Evolutionary conservation across 2,888 invertebrate species (phyloP).

Genomic region (Rhingia rostrata): DNA sequence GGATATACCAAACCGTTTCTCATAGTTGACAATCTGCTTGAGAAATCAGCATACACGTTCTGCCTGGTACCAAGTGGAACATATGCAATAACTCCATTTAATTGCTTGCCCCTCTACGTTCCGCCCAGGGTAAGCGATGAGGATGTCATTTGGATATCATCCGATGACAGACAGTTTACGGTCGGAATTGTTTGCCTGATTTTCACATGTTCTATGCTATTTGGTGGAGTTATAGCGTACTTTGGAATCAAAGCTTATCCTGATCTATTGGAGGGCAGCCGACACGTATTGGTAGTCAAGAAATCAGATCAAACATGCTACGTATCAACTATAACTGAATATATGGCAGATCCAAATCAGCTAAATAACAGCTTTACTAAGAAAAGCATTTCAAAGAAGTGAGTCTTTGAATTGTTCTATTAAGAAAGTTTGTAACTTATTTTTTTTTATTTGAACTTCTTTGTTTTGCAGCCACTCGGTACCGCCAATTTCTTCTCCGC

Average conservation of each 20-base stretch:
- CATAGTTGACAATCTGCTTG: conserved; percentile 75
- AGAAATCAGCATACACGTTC: conserved; percentile 80
- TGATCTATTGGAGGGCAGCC: conserved; percentile 79
- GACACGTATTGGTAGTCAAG: conserved; percentile 79
- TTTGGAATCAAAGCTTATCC: conserved; percentile 79
- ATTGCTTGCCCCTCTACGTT: conserved; percentile 79
- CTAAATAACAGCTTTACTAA: conserved; percentile 56
- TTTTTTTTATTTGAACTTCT: conserved; percentile 50
- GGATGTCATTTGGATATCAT: conserved; percentile 75
- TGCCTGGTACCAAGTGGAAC: conserved; percentile 76
- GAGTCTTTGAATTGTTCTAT: conserved; percentile 20
- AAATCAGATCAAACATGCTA: conserved; percentile 77
- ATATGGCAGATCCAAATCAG: conserved; percentile 44
- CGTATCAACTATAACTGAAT: conserved; percentile 78
- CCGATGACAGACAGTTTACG: conserved; percentile 78
- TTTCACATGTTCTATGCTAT: conserved; percentile 76
- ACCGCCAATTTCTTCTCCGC: not conserved
- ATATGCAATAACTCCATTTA: conserved; percentile 78
- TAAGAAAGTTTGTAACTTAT: not conserved
- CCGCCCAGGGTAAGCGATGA: conserved; percentile 52
- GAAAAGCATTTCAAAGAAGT: conserved; percentile 64
- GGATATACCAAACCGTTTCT: conserved; percentile 76
- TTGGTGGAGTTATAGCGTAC: conserved; percentile 78
- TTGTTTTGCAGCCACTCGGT: conserved; percentile 26
- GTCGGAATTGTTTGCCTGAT: conserved; percentile 79